These are phyloP conservation scores for Caenorhabditis sp. DNA, from an alignment of 2,888 invertebrate genomes.

Conservation along the genomic window DNA sequence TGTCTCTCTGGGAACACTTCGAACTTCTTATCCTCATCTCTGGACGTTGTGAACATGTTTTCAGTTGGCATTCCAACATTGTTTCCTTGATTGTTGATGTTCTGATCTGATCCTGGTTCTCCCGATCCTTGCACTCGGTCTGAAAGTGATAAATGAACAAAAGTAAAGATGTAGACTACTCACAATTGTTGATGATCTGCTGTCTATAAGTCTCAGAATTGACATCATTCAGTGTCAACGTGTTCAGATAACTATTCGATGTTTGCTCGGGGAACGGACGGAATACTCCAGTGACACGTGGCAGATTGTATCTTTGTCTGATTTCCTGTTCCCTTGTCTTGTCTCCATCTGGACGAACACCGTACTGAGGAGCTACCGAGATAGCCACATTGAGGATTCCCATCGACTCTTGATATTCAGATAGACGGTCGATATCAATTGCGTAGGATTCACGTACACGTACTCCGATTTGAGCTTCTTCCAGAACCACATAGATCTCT, in stretches of 20 bases:
- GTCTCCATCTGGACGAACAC: slow-evolving; percentile 82
- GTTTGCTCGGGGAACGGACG: slow-evolving; percentile 83
- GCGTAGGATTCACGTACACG: slow-evolving; percentile 81
- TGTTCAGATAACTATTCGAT: slow-evolving; percentile 71
- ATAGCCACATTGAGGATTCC: slow-evolving; percentile 81
- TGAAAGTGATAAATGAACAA: slow-evolving; percentile 42
- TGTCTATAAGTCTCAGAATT: slow-evolving; percentile 80
- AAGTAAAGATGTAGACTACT: slow-evolving; percentile 30
- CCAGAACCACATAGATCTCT: slow-evolving; percentile 82
- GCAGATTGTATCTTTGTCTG: slow-evolving; percentile 78
- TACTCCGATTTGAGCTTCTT: slow-evolving; percentile 82
- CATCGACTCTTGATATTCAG: slow-evolving; percentile 81
- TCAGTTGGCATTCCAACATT: slow-evolving; percentile 77
- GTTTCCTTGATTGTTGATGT: slow-evolving; percentile 65
- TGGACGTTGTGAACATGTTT: slow-evolving; percentile 81
- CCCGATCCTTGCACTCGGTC: slow-evolving; percentile 80
- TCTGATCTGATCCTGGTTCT: slow-evolving; percentile 78
- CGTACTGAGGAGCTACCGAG: slow-evolving; percentile 80
- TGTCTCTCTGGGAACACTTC: slow-evolving; percentile 81
- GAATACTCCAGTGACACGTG: slow-evolving; percentile 79
- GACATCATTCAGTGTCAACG: slow-evolving; percentile 79
- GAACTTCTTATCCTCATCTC: slow-evolving; percentile 82
- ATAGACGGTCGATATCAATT: slow-evolving; percentile 79
- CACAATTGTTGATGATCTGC: slow-evolving; percentile 80
- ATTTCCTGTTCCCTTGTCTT: slow-evolving; percentile 79